Percentiles rank a stretch among this genome's conserved stretches.
These are phyloP conservation scores for Melanotaenia trifasciata DNA, from an alignment of 2,797 vertebrate species.

Conservation along the genomic window DNA sequence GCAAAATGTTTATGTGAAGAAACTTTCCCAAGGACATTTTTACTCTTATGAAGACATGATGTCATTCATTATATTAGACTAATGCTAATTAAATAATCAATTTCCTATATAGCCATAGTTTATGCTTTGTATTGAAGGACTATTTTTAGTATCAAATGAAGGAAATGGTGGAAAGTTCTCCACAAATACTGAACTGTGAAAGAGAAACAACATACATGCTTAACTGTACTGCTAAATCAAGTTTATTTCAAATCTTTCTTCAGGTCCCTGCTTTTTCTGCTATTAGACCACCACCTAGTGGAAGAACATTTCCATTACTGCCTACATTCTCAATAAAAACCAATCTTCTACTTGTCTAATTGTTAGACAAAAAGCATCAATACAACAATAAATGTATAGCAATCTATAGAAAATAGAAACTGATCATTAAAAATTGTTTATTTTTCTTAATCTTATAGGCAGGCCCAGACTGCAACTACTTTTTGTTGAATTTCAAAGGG, in stretches of 20 bases:
- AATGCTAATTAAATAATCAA: background rate
- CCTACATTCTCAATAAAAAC: background rate
- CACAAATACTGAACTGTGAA: background rate
- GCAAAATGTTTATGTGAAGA: background rate
- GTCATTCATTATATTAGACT: background rate
- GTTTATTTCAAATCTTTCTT: background rate
- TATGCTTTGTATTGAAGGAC: background rate
- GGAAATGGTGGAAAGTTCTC: background rate
- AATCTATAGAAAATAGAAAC: too few relatives aligned
- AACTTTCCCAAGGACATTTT: too few relatives aligned
- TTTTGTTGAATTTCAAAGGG: background rate
- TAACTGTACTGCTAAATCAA: background rate
- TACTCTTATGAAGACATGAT: background rate
- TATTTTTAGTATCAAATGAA: background rate
- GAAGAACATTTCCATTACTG: constrained; percentile 30
- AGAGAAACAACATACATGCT: constrained; percentile 1
- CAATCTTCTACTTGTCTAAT: background rate
- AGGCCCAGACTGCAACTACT: too few relatives aligned
- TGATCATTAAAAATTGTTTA: too few relatives aligned
- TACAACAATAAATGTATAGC: background rate
- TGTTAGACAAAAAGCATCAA: background rate
- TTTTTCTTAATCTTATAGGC: too few relatives aligned
- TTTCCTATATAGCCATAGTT: background rate
- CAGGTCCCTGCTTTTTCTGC: constrained; percentile 2
- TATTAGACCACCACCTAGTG: constrained; percentile 68